Conservation (phyloP, 2,888 invertebrate species). For the Allygus modestus region DNA sequence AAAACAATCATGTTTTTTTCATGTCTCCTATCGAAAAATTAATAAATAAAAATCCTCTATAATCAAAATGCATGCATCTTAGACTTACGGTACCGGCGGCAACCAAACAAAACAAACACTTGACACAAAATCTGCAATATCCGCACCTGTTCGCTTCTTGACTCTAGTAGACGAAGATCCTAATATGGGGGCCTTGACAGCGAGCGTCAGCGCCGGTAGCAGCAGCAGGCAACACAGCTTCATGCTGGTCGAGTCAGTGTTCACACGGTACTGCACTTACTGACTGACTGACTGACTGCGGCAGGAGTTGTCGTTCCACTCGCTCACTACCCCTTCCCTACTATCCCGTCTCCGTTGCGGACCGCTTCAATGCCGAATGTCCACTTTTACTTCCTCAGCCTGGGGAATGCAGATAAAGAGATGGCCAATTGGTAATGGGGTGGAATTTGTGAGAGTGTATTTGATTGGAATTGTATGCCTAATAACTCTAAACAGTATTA, state of each 20-base stretch:
- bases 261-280: slow-evolving; percentile 13
- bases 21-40: no score
- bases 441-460: no score
- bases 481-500: no score
- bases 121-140: slow-evolving; percentile 40
- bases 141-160: slow-evolving; percentile 60
- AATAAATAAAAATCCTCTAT: no score
- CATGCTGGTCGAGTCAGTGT: neutral
- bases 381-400: slow-evolving; percentile 51
- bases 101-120: slow-evolving; percentile 4
- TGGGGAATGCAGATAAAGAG: neutral
- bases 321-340: neutral
- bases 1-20: no score
- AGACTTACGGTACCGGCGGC: slow-evolving; percentile 49
- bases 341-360: neutral
- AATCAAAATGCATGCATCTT: slow-evolving; percentile 1
- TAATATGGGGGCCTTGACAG: slow-evolving; percentile 33
- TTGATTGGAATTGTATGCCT: no score
- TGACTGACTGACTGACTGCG: slow-evolving; percentile 27
- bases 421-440: neutral
- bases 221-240: slow-evolving; percentile 38
- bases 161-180: slow-evolving; percentile 17
- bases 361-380: slow-evolving; percentile 25
- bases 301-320: neutral
- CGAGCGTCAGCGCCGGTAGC: slow-evolving; percentile 28